Evolutionary conservation across 30 jellyfish, hydroid and myxozoan species (phyloP).

Genomic region (Aurelia sp.): DNA sequence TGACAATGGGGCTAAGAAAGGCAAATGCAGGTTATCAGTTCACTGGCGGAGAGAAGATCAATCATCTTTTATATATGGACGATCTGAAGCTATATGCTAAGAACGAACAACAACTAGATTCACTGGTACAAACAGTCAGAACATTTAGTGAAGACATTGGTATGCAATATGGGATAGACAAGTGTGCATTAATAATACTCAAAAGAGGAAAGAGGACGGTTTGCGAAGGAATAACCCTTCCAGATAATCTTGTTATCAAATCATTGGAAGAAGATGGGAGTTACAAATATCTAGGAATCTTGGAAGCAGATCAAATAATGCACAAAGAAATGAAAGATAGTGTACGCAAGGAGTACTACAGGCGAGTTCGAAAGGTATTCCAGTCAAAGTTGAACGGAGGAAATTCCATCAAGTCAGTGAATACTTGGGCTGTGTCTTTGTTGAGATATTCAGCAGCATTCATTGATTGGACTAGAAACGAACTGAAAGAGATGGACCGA

Average conservation of each 20-base stretch:
- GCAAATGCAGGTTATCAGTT: not conserved
- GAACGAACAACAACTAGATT: too few relatives aligned
- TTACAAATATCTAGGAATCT: too few relatives aligned
- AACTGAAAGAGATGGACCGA: conserved; percentile 22
- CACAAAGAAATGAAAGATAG: conserved; percentile 16
- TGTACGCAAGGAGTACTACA: conserved; percentile 15
- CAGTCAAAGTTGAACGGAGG: conserved; percentile 9
- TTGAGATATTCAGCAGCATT: conserved; percentile 30
- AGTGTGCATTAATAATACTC: conserved; percentile 3
- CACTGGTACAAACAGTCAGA: too few relatives aligned
- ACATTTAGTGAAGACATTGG: too few relatives aligned
- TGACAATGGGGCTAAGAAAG: not conserved
- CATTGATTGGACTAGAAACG: conserved; percentile 12
- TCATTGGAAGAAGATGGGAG: not conserved
- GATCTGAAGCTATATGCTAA: too few relatives aligned
- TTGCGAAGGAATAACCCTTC: not conserved
- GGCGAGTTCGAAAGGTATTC: conserved; percentile 7
- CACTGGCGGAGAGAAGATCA: conserved; percentile 8
- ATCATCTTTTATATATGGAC: not conserved
- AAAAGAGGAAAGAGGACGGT: conserved; percentile 14
- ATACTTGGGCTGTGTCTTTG: conserved; percentile 24
- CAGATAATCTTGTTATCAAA: conserved; percentile 16
- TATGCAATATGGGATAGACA: too few relatives aligned
- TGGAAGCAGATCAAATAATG: conserved; percentile 13
- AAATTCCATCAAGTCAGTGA: conserved; percentile 11